Conservation (phyloP, 2,797 vertebrate genomes). For the Myripristis murdjan region DNA sequence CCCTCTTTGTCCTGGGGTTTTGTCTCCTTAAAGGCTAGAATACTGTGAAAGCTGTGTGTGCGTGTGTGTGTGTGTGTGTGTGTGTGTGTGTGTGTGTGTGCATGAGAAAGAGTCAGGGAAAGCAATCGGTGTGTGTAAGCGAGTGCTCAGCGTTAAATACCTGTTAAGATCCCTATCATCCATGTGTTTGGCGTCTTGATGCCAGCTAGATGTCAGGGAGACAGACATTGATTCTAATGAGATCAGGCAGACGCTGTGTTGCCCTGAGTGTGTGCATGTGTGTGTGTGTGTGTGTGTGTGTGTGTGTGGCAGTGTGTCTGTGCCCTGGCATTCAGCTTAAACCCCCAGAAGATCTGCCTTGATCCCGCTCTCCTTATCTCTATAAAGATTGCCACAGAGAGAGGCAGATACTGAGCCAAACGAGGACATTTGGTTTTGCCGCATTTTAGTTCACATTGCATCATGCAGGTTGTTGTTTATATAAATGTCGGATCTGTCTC, state of each 20-base stretch:
- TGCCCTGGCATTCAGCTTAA: conserved; percentile 1
- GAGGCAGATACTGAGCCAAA: neutral
- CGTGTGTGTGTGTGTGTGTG: neutral
- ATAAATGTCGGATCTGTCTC: too few relatives aligned
- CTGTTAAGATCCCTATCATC: conserved; percentile 47
- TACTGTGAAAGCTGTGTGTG: neutral
- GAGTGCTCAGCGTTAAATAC: conserved; percentile 36
- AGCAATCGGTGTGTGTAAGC: conserved; percentile 11
- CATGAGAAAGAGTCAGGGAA: neutral
- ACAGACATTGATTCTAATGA: conserved; percentile 53
- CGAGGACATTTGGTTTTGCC: neutral
- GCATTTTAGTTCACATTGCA: neutral
- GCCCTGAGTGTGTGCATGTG: conserved; percentile 7
- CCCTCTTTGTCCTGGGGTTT: too few relatives aligned
- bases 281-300: conserved; percentile 13
- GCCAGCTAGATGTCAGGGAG: conserved; percentile 35
- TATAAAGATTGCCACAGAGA: neutral
- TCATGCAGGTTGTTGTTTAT: neutral
- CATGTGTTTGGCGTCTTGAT: conserved; percentile 40
- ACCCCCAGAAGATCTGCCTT: neutral
- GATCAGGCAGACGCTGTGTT: conserved; percentile 35
- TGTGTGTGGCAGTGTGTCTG: conserved; percentile 8
- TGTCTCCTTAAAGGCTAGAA: too few relatives aligned
- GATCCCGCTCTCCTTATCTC: neutral
- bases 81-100: neutral